Conservation (phyloP, 2,888 invertebrate genomes). For the Zelleria hepariella region DNA sequence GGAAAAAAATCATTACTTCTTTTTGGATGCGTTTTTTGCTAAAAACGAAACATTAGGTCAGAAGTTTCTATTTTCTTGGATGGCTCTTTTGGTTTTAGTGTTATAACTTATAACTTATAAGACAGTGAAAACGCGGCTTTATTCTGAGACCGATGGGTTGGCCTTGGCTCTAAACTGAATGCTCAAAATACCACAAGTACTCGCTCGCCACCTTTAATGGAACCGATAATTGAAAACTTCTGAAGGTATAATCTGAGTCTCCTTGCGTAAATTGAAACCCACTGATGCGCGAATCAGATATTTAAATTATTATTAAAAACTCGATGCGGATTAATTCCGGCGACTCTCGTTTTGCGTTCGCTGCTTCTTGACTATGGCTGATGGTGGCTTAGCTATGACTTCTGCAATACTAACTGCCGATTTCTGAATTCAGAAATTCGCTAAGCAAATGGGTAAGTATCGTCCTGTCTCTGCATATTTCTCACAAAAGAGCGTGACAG, state of each 20-base stretch:
- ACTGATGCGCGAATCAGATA: slow-evolving; percentile 33
- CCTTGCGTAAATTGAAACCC: slow-evolving; percentile 46
- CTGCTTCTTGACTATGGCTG: neutral
- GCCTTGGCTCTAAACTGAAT: neutral
- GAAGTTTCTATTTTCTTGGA: no score
- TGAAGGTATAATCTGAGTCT: slow-evolving; percentile 35
- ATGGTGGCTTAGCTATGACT: neutral
- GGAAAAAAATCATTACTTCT: no score
- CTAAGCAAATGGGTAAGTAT: no score
- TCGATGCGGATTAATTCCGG: neutral
- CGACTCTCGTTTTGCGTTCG: neutral
- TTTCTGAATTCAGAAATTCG: no score
- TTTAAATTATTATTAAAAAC: slow-evolving; percentile 19
- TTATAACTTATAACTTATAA: no score
- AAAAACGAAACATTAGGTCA: no score
- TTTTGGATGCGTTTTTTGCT: no score
- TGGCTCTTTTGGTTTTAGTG: no score
- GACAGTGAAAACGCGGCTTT: neutral
- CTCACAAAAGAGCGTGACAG: no score
- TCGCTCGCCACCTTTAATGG: slow-evolving; percentile 35
- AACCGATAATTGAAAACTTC: slow-evolving; percentile 58
- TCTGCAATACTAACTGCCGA: no score
- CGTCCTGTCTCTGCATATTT: no score
- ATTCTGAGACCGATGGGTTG: neutral
- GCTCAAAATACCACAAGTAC: slow-evolving; percentile 29